Evolutionary conservation across 2,797 vertebrate species (phyloP), one percentile per base, ranked within the genome.

Genomic region (Galaxias olidus): DNA sequence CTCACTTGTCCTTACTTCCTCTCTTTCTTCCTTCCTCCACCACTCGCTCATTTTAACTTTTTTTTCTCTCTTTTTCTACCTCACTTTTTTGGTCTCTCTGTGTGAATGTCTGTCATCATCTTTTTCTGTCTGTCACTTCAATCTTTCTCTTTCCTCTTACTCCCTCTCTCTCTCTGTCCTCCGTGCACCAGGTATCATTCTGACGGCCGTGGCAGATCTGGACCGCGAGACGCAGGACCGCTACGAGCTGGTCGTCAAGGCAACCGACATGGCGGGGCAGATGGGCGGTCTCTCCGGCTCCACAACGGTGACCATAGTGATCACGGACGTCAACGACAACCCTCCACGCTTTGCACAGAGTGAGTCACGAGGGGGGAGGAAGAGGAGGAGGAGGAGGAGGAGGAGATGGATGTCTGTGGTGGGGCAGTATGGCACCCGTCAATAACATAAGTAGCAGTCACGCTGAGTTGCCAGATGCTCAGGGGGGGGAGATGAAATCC

Each of bases 261-360:
- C 97, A 44, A 99, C 94, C 0, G 98, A 99, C 89, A 99, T 99
- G 98, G 98, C 96, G 0, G 98, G 98, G 66, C 97, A 99, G 91
- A 90, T 98, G 92, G 98, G 98, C 0, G 97, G 98, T 75, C 94
- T 99, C 71, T 99, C 98, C 0, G 98, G 98, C 60, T 99, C 98
- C 81, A 98, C 96, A 14, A 99, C 98, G 0, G 97, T 98, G 88
- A 99, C 96, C 86, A 99, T 99, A 42, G 95, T 98, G 62, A 94
- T 99, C 91, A 99, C 98, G 0, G 98, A 99, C 0, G 96, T 98
- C 85, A 99, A 99, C 14, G 97, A 99, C 92, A 99, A 96, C 88
- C 96, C 97, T 0, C 97, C 97, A 0, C 94, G 96, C 63, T 99
- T 99, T 86, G 94, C 94, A 0, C 97, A 99, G 88, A 98, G 97